Evolutionary conservation across 2,113 vertebrate genomes (phyloP), one percentile per base, ranked within the genome.

Genomic region (Capra hircus): DNA sequence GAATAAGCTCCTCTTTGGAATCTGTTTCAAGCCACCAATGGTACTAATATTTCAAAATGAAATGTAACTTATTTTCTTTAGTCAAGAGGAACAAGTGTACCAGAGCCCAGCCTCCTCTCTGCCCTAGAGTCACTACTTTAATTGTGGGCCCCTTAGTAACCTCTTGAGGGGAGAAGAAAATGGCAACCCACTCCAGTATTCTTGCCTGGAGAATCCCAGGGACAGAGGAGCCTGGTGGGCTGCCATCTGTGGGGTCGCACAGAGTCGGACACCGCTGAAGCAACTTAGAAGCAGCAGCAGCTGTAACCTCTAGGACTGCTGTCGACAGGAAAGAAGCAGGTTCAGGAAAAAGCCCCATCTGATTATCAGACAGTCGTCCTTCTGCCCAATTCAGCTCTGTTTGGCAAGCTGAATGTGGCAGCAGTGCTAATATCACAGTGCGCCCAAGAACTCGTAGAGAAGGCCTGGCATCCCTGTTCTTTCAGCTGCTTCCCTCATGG

Each of bases 11-110:
- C 77, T 57, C 10, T 64, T 43, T 55, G 64, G 36, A 74, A 92
- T 14, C n/a, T 90, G 45, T 85, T 96, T 50, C 25, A 82, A 59
- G 91, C 59, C 11, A 43, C 28, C 30, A n/a, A 16, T 0, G 2
- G 10, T 71, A 36, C 89, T 62, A 52, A 28, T 36, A 23, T 25
- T 80, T 88, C 40, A 91, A 71, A 78, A 84, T 86, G 80, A 91
- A 84, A 77, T 59, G 5, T 33, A 80, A 53, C 43, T 30, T 15
- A 0, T 85, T 74, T 91, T 45, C 64, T 85, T 93, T 30, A 62
- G 28, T 13, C 8, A 36, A 77, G 53, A 71, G 74, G 40, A 45
- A 28, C 28, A 52, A 45, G 7, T 81, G 28, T 4, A 11, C 28
- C 36, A 59, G 82, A 88, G 48, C 16, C n/a, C n/a, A 88, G 83